Percentiles rank a stretch among this genome's conserved stretches.
Evolutionary conservation across 2,888 invertebrate species (phyloP).

Genomic region (Pseudococcus jackbeardsleyi): DNA sequence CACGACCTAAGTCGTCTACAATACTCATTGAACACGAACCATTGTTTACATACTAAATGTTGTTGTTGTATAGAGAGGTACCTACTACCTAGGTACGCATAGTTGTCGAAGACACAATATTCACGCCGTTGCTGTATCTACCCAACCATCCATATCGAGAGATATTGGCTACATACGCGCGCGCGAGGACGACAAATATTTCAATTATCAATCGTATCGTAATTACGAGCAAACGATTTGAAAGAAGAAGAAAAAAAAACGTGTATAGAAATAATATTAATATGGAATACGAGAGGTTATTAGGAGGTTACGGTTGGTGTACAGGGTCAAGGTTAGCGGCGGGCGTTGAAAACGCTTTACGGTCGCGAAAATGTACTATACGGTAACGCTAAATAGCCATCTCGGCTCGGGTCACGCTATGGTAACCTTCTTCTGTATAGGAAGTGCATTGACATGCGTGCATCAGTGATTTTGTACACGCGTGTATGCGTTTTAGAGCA

Average conservation of each 20-base stretch:
- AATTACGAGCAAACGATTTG: not conserved
- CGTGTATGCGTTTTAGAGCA: slow-evolving; percentile 46
- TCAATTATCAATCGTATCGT: slow-evolving; percentile 34
- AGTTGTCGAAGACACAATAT: not conserved
- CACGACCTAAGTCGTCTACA: slow-evolving; percentile 40
- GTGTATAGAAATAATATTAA: not conserved
- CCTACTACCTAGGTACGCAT: not conserved
- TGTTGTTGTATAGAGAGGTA: not conserved
- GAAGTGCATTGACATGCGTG: slow-evolving; percentile 61
- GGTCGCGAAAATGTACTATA: slow-evolving; percentile 33
- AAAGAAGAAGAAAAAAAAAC: not conserved
- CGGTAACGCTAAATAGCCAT: slow-evolving; percentile 44
- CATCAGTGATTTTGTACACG: slow-evolving; percentile 61
- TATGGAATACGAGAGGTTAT: not conserved
- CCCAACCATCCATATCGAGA: not conserved
- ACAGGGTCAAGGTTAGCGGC: slow-evolving; percentile 42
- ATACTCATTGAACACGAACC: slow-evolving; percentile 36
- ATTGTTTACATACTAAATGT: slow-evolving; percentile 38
- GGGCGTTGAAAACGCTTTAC: slow-evolving; percentile 34
- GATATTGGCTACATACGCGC: not conserved
- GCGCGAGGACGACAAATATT: slow-evolving; percentile 18
- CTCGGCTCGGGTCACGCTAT: slow-evolving; percentile 41
- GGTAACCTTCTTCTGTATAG: slow-evolving; percentile 45
- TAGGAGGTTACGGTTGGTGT: slow-evolving; percentile 18
- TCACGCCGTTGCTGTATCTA: not conserved